A percentile compares a stretch with the other conserved stretches of the same genome.
phyloP scores from a whole-genome alignment of 2,888 invertebrate genomes.

The Rotaria macrura region DNA sequence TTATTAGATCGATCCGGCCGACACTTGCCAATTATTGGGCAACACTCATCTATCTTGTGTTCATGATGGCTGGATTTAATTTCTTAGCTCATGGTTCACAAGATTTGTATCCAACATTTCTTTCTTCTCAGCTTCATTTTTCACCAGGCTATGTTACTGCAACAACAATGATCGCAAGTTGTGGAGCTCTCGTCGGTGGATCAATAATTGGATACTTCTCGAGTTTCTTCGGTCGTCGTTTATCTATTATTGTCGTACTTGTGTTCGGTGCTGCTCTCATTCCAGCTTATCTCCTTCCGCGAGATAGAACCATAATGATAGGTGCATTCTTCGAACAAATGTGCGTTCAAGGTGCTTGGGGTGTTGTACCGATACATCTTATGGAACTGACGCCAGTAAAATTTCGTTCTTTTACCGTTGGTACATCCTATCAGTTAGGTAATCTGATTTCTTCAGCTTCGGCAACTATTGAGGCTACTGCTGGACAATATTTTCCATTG shows the following conservation, averaged over 20 bases:
- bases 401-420: not conserved
- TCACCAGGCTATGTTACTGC: not conserved
- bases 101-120: constrained; percentile 18
- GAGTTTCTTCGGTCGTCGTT: not conserved
- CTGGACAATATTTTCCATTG: not conserved
- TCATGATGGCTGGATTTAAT: not conserved
- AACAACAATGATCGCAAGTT: not conserved
- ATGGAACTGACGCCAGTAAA: not conserved
- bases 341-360: not conserved
- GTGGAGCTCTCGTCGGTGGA: not conserved
- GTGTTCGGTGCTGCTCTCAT: not conserved
- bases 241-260: not conserved
- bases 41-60: not conserved
- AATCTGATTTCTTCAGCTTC: not conserved
- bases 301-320: not conserved
- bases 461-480: not conserved
- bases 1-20: not conserved
- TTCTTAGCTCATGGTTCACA: constrained; percentile 8
- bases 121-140: not conserved
- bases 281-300: not conserved
- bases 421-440: not conserved
- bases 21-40: not conserved
- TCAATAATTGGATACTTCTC: not conserved
- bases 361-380: not conserved
- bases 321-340: not conserved